Percentiles rank a stretch among this genome's conserved stretches.
Conservation (phyloP, 2,113 vertebrate genomes). For the Marmota flaviventris region DNA sequence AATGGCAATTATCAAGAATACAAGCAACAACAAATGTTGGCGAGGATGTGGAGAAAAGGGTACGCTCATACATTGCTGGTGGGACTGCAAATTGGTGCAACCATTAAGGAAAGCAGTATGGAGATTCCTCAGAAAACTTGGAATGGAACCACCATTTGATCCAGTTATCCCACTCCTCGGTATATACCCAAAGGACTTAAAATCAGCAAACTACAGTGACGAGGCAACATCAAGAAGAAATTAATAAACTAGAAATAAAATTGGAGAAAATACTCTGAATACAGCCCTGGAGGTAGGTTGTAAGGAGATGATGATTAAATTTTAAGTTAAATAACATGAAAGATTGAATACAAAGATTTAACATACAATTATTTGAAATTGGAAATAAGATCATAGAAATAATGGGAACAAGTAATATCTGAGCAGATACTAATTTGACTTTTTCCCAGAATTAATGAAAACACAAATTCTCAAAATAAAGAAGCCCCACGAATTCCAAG, state of each 20-base stretch:
- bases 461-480: slow-evolving; percentile 4
- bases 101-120: too few relatives aligned
- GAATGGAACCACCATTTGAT: too few relatives aligned
- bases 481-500: slow-evolving; percentile 34
- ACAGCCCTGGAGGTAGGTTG: not conserved
- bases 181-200: too few relatives aligned
- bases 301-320: not conserved
- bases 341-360: not conserved
- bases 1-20: too few relatives aligned
- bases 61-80: too few relatives aligned
- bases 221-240: not conserved
- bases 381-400: not conserved
- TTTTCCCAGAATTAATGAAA: slow-evolving; percentile 41
- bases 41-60: too few relatives aligned
- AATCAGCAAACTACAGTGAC: too few relatives aligned
- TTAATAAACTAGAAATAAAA: not conserved
- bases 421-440: slow-evolving; percentile 1
- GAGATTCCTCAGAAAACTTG: too few relatives aligned
- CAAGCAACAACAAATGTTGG: too few relatives aligned
- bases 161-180: too few relatives aligned
- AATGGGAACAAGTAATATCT: slow-evolving; percentile 26
- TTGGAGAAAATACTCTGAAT: not conserved
- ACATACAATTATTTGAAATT: slow-evolving; percentile 41
- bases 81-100: too few relatives aligned
- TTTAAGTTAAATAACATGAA: not conserved